phyloP scores from a whole-genome alignment of 1,140 invertebrate genomes.

The Ostrea edulis region DNA sequence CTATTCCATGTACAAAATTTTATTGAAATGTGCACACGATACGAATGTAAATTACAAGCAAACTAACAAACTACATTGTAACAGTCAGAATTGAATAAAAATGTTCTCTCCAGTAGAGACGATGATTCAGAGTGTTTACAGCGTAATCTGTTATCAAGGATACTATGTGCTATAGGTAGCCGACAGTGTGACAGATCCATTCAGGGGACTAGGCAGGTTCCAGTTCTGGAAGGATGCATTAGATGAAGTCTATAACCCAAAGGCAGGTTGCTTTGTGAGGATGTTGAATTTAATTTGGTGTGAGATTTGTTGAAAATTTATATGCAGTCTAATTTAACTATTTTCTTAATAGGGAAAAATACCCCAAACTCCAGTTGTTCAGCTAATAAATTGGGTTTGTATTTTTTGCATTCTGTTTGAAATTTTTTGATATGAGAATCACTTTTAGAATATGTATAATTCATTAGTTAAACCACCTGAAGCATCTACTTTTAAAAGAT shows the following conservation, averaged over 20 bases:
- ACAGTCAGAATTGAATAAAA: too few relatives aligned
- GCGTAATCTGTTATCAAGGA: too few relatives aligned
- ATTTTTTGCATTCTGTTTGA: background rate
- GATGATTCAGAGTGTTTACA: too few relatives aligned
- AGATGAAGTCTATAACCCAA: constrained; percentile 84
- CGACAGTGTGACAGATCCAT: constrained; percentile 83
- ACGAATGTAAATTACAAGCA: too few relatives aligned
- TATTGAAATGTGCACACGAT: too few relatives aligned
- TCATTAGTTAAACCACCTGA: too few relatives aligned
- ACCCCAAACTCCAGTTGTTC: background rate
- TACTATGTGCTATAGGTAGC: constrained; percentile 79
- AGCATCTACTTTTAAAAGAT: too few relatives aligned
- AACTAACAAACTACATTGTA: too few relatives aligned
- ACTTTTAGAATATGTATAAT: background rate
- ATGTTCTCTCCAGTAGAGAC: too few relatives aligned
- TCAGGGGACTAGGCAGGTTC: constrained; percentile 86
- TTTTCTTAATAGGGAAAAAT: background rate
- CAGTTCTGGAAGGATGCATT: constrained; percentile 93
- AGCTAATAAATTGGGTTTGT: constrained; percentile 18
- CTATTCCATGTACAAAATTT: too few relatives aligned
- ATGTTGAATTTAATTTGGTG: background rate
- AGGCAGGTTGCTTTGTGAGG: background rate
- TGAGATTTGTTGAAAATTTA: background rate
- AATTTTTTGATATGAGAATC: background rate
- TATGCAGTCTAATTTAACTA: background rate